Evolutionary conservation across 2,113 vertebrate genomes (phyloP), one percentile per base, ranked within the genome.

Genomic region (Gasterosteus aculeatus): DNA sequence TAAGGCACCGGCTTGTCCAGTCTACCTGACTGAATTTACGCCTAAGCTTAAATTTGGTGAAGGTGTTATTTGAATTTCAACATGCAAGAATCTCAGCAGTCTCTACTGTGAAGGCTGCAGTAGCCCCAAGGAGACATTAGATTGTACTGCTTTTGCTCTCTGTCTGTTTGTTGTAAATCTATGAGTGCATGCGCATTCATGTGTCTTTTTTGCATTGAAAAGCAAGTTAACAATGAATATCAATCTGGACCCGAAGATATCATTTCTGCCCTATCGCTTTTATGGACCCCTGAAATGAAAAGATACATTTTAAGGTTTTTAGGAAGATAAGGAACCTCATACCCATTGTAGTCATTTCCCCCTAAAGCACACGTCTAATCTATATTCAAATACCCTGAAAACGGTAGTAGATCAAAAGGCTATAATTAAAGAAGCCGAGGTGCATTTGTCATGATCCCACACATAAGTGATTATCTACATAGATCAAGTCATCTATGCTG

Each of bases 321-420:
- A 8, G 2, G 54, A 66, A 66, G 31, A 65, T 60, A 53, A 5
- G 69, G 44, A 11, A 49, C 10, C 10, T 49, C 70, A 56, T 47
- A 38, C 11, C 5, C 41, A 14, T 26, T 49, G 5, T 6, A 7
- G 35, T 69, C 33, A 57, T 14, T 59, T 44, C 11, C 26, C 46
- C 16, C 7, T 3, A 11, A 19, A 12, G 16, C 49, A 47, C 10
- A 68, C 14, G 54, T 77, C 33, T 53, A 59, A 72, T 82, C 74
- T 77, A 58, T 77, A 80, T 85, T 78, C 42, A 67, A 47, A 78
- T 61, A 44, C 18, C 49, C 59, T 33, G 47, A 4, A 75, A 47
- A 38, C 19, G 18, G 54, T 42, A 33, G 42, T 58, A 5, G 35
- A 77, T 63, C 66, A 73, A 77, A 57, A 62, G 53, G 7, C 58